Percentiles rank a stretch among this genome's conserved stretches.
Evolutionary conservation across 2,113 vertebrate species (phyloP).

Genomic region (Orthonyx spaldingii): DNA sequence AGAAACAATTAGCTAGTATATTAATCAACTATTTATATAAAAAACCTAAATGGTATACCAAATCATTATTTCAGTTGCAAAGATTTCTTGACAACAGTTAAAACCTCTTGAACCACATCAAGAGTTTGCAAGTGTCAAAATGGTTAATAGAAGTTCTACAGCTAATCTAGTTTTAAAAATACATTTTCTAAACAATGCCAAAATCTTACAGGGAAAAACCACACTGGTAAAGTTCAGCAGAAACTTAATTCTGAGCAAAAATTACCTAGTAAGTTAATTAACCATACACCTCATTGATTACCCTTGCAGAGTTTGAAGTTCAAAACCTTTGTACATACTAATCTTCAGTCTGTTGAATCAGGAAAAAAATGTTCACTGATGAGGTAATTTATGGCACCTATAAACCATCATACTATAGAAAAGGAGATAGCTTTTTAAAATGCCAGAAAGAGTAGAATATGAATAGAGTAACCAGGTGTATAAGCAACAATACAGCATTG

Average conservation of each 20-base stretch:
- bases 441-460: not conserved
- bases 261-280: not conserved
- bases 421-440: not conserved
- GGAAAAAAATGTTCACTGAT: not conserved
- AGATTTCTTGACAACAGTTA: not conserved
- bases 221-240: not conserved
- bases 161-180: not conserved
- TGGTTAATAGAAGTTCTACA: not conserved
- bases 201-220: not conserved
- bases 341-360: not conserved
- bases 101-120: not conserved
- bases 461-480: not conserved
- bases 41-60: not conserved
- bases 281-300: not conserved
- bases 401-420: not conserved
- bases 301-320: not conserved
- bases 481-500: not conserved
- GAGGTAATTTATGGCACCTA: not conserved
- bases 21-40: not conserved
- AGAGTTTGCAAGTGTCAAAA: not conserved
- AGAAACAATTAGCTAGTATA: not conserved
- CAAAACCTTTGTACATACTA: not conserved
- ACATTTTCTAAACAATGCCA: not conserved
- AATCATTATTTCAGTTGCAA: not conserved
- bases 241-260: not conserved